Percentiles rank a stretch among this genome's conserved stretches.
Conservation (phyloP, 2,113 vertebrate genomes). For the Rhabdomys dilectus region DNA sequence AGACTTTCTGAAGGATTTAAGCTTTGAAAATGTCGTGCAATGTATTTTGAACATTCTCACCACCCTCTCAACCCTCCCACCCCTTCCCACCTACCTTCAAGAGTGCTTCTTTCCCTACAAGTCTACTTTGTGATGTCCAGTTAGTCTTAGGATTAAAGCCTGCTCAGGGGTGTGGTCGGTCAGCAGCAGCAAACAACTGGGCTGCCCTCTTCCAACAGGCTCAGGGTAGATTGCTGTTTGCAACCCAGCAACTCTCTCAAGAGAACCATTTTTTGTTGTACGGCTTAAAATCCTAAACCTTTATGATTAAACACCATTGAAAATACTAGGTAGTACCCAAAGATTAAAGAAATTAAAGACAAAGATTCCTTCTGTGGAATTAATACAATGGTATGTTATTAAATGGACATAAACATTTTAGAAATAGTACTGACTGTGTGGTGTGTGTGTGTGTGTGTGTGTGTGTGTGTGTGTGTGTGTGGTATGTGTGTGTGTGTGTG, state of each 20-base stretch:
- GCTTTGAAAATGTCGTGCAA: neutral
- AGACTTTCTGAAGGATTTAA: neutral
- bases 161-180: neutral
- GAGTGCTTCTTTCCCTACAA: neutral
- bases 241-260: neutral
- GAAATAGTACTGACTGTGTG: neutral
- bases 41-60: neutral
- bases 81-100: too few species aligned
- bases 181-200: neutral
- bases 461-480: too few species aligned
- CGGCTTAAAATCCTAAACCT: constrained; percentile 39
- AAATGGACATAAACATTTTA: constrained; percentile 12
- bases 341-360: constrained; percentile 3
- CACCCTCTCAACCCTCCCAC: neutral
- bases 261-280: constrained; percentile 12
- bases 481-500: neutral
- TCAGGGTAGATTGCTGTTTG: neutral
- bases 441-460: too few species aligned
- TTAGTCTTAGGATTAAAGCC: neutral
- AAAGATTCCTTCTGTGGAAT: neutral
- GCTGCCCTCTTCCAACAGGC: neutral
- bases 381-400: constrained; percentile 7
- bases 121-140: neutral
- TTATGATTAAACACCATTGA: neutral
- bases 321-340: neutral